Evolutionary conservation across 2,888 invertebrate species (phyloP).

Genomic region (Julus scanicus): DNA sequence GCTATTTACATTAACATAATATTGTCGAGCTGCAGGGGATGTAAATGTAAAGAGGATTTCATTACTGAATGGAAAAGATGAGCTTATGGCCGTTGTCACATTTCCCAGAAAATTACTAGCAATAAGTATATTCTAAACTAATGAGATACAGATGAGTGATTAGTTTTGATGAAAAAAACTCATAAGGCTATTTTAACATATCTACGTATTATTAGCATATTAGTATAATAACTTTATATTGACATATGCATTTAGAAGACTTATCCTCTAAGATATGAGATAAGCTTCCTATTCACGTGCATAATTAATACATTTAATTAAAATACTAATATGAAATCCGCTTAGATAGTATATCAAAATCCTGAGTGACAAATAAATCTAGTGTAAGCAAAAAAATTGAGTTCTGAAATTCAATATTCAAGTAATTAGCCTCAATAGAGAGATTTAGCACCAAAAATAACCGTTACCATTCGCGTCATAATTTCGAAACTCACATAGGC

Average conservation of each 20-base stretch:
- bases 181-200: background rate
- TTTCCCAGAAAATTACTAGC: background rate
- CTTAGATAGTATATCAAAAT: background rate
- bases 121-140: background rate
- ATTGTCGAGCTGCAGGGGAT: background rate
- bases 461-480: too few relatives aligned
- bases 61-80: background rate
- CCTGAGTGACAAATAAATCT: background rate
- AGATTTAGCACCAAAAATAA: too few relatives aligned
- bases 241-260: background rate
- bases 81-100: background rate
- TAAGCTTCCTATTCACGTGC: background rate
- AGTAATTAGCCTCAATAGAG: too few relatives aligned
- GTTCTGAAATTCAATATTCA: too few relatives aligned
- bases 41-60: background rate
- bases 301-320: constrained; percentile 3
- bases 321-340: background rate
- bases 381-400: too few relatives aligned
- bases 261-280: background rate
- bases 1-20: background rate
- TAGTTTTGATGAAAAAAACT: background rate
- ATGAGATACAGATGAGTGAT: background rate
- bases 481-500: too few relatives aligned
- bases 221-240: background rate
- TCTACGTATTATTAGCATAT: background rate